Base-by-base conservation (phyloP, 2,797 vertebrate genomes). In the Petrocephalus sullivani region DNA sequence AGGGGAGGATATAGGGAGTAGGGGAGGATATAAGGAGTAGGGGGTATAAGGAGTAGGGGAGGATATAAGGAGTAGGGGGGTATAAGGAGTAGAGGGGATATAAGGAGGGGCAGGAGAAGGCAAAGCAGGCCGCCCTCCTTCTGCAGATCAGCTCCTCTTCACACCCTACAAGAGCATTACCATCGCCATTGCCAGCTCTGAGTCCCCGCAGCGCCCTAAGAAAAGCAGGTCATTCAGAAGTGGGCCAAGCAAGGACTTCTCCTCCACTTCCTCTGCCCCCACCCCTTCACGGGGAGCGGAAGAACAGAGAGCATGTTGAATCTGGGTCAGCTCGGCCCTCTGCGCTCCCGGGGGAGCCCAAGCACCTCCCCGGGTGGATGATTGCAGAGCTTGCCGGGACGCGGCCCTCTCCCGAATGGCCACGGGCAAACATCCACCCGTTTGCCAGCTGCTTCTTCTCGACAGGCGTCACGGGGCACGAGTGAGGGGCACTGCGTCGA, bases 201-300 rank as follows among this genome's bases (percentile, higher is more conserved):
- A 82, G 88, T 53, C 67, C 89, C 57, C 57, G 33, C 86, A 88
- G 89, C 91, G 21, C 89, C 92, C 90, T 89, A 87, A 89, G 93
- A 94, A 96, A 97, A 95, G 93, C 93, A 96, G 95, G 95, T 95
- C 95, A 95, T 86, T 91, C 14, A 49, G 90, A 97, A 97, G 92
- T 96, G 95, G 96, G 95, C 91, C 95, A 96, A 51, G 89, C 91
- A 92, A 90, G 87, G 90, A 93, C 93, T 89, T 90, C 33, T 46
- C 75, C 71, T 91, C 88, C 88, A 85, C 88, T 78, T 89, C 90
- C 87, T 92, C 88, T 19, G 89, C 87, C 81, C 87, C 82, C 91
- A 86, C 86, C 64, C 49, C 91, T 82, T 81, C 33, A n/a, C 19
- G 2, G 75, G 75, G 75, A 90, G 93, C 4, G 51, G 19, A 87